Conservation (phyloP, 2,113 vertebrate genomes). For the Gallinago undulata region DNA sequence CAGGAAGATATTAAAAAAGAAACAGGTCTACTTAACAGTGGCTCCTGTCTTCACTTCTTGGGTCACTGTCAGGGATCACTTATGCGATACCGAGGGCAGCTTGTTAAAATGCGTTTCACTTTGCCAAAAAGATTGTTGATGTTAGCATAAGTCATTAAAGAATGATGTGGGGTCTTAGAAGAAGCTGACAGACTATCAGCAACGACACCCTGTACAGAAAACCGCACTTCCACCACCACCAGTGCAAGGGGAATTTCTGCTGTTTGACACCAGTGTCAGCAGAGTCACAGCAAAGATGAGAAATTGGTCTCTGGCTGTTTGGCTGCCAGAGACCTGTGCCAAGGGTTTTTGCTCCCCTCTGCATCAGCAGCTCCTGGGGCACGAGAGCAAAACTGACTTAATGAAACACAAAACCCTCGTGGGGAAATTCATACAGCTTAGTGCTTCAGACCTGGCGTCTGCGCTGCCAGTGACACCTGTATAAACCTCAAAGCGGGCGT, state of each 20-base stretch:
- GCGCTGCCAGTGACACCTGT: not conserved
- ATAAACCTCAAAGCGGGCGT: not conserved
- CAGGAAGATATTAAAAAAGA: not conserved
- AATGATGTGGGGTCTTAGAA: fast-evolving
- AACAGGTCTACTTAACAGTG: not conserved
- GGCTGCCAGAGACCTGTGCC: not conserved
- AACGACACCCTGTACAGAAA: not conserved
- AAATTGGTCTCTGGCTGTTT: not conserved
- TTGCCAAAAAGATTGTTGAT: not conserved
- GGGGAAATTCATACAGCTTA: not conserved
- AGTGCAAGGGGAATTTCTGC: not conserved
- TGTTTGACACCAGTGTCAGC: not conserved
- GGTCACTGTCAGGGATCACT: not conserved
- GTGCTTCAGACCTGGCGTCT: not conserved
- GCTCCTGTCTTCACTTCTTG: not conserved
- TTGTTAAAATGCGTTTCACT: not conserved
- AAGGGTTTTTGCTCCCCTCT: not conserved
- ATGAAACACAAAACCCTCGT: not conserved
- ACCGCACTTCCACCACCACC: not conserved
- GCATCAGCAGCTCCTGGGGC: not conserved
- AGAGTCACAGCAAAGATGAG: not conserved
- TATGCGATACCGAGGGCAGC: not conserved
- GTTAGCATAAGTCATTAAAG: not conserved
- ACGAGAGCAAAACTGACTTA: not conserved
- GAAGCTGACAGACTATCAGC: not conserved